Evolutionary conservation across 1,140 invertebrate species (phyloP).

Genomic region (Zophobas atratus): DNA sequence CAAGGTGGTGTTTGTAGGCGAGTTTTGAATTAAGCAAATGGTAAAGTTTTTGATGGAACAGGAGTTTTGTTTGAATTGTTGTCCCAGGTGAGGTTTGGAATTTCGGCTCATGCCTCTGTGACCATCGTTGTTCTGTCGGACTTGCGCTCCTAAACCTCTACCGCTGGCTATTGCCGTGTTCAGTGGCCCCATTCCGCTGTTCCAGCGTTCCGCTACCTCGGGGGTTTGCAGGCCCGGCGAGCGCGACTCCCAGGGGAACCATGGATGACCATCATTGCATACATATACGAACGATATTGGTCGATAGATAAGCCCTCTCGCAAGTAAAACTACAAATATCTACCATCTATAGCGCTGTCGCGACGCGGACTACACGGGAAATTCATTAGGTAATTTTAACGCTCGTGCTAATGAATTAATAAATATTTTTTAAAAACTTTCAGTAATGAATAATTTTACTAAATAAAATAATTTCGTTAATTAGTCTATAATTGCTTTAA

Average conservation of each 20-base stretch:
- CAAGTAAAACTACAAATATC: constrained; percentile 43
- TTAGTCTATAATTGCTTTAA: too few relatives aligned
- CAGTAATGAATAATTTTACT: too few relatives aligned
- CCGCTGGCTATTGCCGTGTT: constrained; percentile 44
- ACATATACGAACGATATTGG: constrained; percentile 54
- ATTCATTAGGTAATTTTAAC: neutral
- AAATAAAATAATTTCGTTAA: too few relatives aligned
- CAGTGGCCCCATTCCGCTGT: constrained; percentile 45
- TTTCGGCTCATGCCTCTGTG: constrained; percentile 42
- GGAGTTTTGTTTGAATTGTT: constrained; percentile 42
- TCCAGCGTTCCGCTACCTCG: constrained; percentile 43
- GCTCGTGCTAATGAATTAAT: neutral
- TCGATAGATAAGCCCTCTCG: constrained; percentile 47
- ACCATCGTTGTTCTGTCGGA: constrained; percentile 37
- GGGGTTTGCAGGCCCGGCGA: constrained; percentile 45
- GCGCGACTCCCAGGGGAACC: constrained; percentile 49
- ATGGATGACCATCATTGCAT: constrained; percentile 56
- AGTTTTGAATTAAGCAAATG: constrained; percentile 42
- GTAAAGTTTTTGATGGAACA: constrained; percentile 39
- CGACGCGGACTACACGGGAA: neutral
- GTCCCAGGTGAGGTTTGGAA: constrained; percentile 42
- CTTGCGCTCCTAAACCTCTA: constrained; percentile 37
- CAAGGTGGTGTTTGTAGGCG: neutral
- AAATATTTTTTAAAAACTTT: neutral
- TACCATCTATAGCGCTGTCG: constrained; percentile 5